These are phyloP conservation scores for Autographa pulchrina DNA, from an alignment of 2,888 invertebrate genomes.

Conservation along the genomic window DNA sequence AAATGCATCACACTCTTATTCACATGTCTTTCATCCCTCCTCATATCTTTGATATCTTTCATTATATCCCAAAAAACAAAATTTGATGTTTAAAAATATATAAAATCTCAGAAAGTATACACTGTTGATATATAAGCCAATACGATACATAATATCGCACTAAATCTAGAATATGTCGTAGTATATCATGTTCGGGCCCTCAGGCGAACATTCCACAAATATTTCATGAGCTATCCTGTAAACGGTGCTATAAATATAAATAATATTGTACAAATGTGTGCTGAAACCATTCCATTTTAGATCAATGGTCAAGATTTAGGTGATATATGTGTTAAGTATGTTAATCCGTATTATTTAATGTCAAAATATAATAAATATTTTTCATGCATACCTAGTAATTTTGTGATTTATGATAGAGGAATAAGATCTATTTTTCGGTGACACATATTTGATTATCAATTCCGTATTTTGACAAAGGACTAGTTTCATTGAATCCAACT, in stretches of 20 bases:
- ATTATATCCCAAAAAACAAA: too few relatives aligned
- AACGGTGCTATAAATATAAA: conserved; percentile 7
- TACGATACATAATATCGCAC: neutral
- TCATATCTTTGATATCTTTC: too few relatives aligned
- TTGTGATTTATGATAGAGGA: too few relatives aligned
- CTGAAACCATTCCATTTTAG: neutral
- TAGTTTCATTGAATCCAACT: too few relatives aligned
- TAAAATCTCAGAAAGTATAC: neutral
- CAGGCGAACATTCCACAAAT: neutral
- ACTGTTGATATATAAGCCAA: neutral
- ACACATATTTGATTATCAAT: too few relatives aligned
- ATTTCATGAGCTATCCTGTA: conserved; percentile 6
- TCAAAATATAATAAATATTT: too few relatives aligned
- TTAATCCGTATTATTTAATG: too few relatives aligned
- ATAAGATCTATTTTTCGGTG: too few relatives aligned
- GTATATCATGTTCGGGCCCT: conserved; percentile 1
- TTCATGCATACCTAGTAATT: too few relatives aligned
- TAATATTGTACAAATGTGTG: neutral
- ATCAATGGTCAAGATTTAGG: neutral
- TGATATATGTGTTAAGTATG: neutral
- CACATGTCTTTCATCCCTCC: too few relatives aligned
- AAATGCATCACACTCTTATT: too few relatives aligned
- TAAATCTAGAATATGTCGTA: conserved; percentile 2
- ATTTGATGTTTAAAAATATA: neutral
- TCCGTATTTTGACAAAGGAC: too few relatives aligned